Evolutionary conservation across 2,113 vertebrate species (phyloP).

Genomic region (Mus pahari): DNA sequence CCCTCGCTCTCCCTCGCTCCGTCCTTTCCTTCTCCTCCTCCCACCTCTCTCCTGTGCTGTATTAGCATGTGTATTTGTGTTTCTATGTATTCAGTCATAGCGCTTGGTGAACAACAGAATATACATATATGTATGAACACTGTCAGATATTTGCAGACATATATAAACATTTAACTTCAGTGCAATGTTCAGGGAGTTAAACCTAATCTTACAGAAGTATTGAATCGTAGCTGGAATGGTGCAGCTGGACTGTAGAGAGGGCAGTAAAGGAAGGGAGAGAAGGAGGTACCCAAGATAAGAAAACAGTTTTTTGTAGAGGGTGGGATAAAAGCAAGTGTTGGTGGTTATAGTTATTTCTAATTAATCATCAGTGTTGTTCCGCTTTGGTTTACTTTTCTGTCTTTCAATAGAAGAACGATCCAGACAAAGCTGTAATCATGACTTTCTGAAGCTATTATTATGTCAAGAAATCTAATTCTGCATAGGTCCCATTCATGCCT

Average conservation of each 20-base stretch:
- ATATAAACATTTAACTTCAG: background rate
- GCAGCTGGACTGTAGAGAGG: background rate
- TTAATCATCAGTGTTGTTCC: background rate
- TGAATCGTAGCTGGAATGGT: background rate
- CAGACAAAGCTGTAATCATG: background rate
- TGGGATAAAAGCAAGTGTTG: background rate
- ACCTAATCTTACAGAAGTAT: background rate
- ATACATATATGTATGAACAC: background rate
- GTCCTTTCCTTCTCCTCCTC: too few species aligned
- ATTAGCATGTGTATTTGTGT: background rate
- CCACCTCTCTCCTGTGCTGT: background rate
- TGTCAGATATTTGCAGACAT: background rate
- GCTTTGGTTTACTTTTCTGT: background rate
- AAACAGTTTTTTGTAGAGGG: background rate
- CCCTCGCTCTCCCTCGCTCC: too few species aligned
- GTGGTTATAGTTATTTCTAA: background rate
- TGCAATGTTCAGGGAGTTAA: background rate
- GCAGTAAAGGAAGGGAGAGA: background rate
- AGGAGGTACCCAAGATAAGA: background rate
- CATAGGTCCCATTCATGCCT: background rate
- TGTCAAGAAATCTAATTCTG: background rate
- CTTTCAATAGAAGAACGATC: background rate
- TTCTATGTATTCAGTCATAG: background rate
- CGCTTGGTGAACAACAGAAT: background rate
- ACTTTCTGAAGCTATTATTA: background rate